These are phyloP conservation scores for Lagopus muta DNA, from an alignment of 2,113 vertebrate genomes.

Conservation along the genomic window DNA sequence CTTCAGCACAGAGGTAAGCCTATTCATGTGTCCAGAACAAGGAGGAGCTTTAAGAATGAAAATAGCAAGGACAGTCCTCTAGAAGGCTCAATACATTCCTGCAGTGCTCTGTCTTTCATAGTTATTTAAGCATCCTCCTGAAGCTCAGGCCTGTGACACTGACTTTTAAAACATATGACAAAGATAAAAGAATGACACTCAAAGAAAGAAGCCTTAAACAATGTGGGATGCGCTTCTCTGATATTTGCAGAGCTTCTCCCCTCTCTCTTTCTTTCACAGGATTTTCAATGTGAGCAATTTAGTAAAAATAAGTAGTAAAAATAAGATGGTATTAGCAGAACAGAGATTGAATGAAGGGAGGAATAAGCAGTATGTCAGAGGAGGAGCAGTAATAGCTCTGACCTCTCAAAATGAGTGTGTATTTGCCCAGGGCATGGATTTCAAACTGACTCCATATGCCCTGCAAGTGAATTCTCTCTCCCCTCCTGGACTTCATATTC, in stretches of 20 bases:
- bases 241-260: not conserved
- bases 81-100: not conserved
- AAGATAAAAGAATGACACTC: not conserved
- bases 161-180: constrained; percentile 12
- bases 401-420: not conserved
- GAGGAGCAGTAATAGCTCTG: not conserved
- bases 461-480: not conserved
- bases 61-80: not conserved
- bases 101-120: not conserved
- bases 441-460: not conserved
- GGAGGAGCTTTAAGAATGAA: constrained; percentile 13
- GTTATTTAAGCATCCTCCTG: constrained; percentile 13
- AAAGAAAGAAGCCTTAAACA: not conserved
- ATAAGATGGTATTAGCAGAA: not conserved
- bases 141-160: not conserved
- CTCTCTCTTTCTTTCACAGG: not conserved
- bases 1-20: not conserved
- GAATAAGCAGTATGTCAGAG: not conserved
- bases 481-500: not conserved
- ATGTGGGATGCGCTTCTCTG: not conserved
- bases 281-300: not conserved
- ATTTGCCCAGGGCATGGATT: not conserved
- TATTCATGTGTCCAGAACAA: constrained; percentile 14
- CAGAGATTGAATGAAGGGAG: not conserved
- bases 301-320: not conserved